A percentile compares a stretch with the other conserved stretches of the same genome.
These are phyloP conservation scores for Genyomyrus donnyi DNA, from an alignment of 2,113 vertebrate species.

Conservation along the genomic window DNA sequence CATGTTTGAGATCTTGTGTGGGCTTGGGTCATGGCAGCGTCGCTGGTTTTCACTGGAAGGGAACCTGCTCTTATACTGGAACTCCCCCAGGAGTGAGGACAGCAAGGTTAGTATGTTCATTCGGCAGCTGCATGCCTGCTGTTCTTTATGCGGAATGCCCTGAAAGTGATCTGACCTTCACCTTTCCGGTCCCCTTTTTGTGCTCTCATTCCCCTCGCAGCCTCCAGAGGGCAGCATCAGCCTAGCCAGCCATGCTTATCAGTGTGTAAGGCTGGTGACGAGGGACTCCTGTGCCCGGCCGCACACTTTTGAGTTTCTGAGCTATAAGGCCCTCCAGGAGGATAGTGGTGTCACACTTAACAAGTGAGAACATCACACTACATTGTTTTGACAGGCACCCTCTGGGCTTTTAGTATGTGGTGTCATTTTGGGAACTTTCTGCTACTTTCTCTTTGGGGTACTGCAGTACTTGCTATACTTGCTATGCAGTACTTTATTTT, in stretches of 20 bases:
- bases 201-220: slow-evolving; percentile 37
- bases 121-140: not conserved
- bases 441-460: not conserved
- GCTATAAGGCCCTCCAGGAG: slow-evolving; percentile 36
- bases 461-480: not conserved
- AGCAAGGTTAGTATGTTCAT: slow-evolving; percentile 46
- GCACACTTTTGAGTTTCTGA: slow-evolving; percentile 67
- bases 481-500: too few species aligned
- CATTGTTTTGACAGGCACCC: not conserved
- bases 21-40: slow-evolving; percentile 64
- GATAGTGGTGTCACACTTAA: slow-evolving; percentile 31
- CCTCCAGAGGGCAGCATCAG: slow-evolving; percentile 55
- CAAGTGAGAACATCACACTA: slow-evolving; percentile 48
- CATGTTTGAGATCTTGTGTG: slow-evolving; percentile 64
- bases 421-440: not conserved
- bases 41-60: slow-evolving; percentile 57
- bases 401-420: not conserved
- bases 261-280: slow-evolving; percentile 50
- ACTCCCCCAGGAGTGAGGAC: slow-evolving; percentile 58
- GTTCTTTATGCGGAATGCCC: not conserved
- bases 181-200: too few species aligned
- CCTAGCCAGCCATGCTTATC: slow-evolving; percentile 48
- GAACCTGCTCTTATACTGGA: slow-evolving; percentile 58
- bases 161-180: too few species aligned
- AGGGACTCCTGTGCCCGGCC: slow-evolving; percentile 66